Conservation (phyloP, 2,113 vertebrate genomes). For the Erythrolamprus reginae region DNA sequence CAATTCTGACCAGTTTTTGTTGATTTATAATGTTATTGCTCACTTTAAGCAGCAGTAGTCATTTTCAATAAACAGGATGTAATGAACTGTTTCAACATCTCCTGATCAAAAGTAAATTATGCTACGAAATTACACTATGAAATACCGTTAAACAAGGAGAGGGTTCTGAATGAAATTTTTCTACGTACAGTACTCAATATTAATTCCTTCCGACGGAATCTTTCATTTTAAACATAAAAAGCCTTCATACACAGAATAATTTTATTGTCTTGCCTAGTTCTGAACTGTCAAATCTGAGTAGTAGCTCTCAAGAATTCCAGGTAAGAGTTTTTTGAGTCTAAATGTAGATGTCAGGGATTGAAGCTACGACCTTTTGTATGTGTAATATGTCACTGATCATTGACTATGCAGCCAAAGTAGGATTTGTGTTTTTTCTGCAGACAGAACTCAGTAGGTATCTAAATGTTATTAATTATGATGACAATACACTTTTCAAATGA, state of each 20-base stretch:
- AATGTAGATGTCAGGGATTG: background rate
- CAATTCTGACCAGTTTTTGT: slow-evolving; percentile 54
- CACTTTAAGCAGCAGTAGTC: slow-evolving; percentile 46
- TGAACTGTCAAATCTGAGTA: background rate
- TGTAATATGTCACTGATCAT: background rate
- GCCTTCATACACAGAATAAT: background rate
- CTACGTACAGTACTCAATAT: slow-evolving; percentile 6
- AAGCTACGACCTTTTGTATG: background rate
- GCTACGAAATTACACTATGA: slow-evolving; percentile 43
- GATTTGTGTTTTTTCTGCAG: background rate
- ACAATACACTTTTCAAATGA: background rate
- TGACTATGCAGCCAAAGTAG: background rate
- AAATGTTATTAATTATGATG: background rate
- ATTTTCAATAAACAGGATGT: slow-evolving; percentile 41
- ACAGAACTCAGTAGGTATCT: background rate
- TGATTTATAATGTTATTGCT: slow-evolving; percentile 53
- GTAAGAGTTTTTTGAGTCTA: background rate
- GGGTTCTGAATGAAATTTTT: slow-evolving; percentile 23
- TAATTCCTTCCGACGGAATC: too few relatives aligned
- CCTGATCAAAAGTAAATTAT: slow-evolving; percentile 47
- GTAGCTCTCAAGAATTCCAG: background rate
- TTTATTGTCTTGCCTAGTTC: background rate
- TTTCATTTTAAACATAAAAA: background rate
- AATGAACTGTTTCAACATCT: slow-evolving; percentile 51
- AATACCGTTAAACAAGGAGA: slow-evolving; percentile 29